Evolutionary conservation across 1,140 invertebrate genomes (phyloP).

Genomic region (Drosophila dunni): DNA sequence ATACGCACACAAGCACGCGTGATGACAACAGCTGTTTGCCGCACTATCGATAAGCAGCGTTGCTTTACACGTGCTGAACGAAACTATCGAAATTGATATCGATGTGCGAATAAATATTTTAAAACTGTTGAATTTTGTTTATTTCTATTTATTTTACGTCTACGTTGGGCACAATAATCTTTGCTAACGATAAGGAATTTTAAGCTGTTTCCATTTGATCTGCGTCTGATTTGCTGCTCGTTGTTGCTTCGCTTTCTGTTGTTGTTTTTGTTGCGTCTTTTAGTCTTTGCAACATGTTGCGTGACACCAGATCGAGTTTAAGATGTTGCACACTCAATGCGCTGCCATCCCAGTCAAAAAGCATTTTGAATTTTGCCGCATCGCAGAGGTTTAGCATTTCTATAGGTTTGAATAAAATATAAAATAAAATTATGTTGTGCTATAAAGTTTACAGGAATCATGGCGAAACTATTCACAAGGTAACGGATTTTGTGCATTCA

Average conservation of each 20-base stretch:
- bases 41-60: constrained; percentile 22
- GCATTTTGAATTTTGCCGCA: constrained; percentile 69
- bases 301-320: constrained; percentile 77
- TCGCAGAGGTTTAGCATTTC: constrained; percentile 83
- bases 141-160: background rate
- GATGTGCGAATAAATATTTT: background rate
- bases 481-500: no score
- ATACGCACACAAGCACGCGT: background rate
- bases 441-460: no score
- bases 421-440: no score
- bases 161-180: background rate
- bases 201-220: constrained; percentile 58
- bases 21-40: constrained; percentile 12
- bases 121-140: background rate
- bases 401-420: constrained; percentile 36
- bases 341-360: constrained; percentile 81
- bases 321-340: constrained; percentile 81
- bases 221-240: constrained; percentile 12
- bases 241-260: background rate
- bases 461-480: no score
- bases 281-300: constrained; percentile 70
- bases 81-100: constrained; percentile 13
- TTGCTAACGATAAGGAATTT: constrained; percentile 1
- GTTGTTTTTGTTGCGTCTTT: constrained; percentile 34
- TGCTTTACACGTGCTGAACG: constrained; percentile 7